Evolutionary conservation across 2,113 vertebrate genomes (phyloP).

Genomic region (Rhabdornis inornatus): DNA sequence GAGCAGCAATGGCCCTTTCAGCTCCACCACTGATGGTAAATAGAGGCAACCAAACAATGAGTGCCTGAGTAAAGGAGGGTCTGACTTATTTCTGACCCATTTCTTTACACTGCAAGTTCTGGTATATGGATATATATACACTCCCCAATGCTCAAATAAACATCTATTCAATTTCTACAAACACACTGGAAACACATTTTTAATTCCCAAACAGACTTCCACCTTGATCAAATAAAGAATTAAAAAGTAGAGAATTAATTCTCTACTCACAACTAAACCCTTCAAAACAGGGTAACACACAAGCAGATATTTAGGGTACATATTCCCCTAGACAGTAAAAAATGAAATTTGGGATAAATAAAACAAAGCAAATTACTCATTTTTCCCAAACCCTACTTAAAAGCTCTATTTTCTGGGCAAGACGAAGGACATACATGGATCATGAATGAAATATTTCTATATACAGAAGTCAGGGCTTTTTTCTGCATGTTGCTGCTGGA

Average conservation of each 20-base stretch:
- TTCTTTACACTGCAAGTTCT: neutral
- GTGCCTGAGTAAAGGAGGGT: neutral
- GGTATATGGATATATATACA: fast-evolving
- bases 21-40: neutral
- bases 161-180: neutral
- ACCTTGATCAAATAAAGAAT: neutral
- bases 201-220: neutral
- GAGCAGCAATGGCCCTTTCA: neutral
- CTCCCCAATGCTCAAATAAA: neutral
- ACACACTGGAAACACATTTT: neutral
- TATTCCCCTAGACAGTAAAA: neutral
- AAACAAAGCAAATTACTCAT: neutral
- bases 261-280: neutral
- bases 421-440: neutral
- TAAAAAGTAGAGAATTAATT: neutral
- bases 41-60: neutral
- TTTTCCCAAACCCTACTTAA: neutral
- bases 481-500: neutral
- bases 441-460: neutral
- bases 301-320: neutral
- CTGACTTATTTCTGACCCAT: neutral
- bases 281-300: neutral
- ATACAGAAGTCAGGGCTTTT: neutral
- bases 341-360: neutral
- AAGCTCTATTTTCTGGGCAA: neutral